A percentile compares a stretch with the other conserved stretches of the same genome.
These are phyloP conservation scores for Eupithecia pulchellata DNA, from an alignment of 2,888 invertebrate genomes.

Conservation along the genomic window DNA sequence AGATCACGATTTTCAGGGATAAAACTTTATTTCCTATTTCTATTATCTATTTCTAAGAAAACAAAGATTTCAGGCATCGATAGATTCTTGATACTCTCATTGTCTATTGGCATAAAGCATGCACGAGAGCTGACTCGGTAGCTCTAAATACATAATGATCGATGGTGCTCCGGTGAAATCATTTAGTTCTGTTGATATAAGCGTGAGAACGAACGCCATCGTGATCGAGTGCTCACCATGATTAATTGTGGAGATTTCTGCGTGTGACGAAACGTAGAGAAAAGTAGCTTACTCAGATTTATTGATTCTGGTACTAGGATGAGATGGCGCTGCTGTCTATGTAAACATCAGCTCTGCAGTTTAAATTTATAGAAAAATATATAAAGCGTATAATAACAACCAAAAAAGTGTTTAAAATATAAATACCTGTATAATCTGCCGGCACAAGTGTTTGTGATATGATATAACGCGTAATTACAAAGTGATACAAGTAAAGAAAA, in stretches of 20 bases:
- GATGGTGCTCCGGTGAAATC: constrained; percentile 7
- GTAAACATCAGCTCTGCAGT: no score
- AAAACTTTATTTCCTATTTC: no score
- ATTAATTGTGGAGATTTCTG: not conserved
- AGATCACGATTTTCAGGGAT: not conserved
- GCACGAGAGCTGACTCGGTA: not conserved
- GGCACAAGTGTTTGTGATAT: no score
- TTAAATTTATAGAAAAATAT: no score
- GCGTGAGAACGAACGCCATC: constrained; percentile 15
- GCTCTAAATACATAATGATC: constrained; percentile 6
- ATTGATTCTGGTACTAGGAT: no score
- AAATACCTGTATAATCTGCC: no score
- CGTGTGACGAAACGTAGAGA: not conserved
- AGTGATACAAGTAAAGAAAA: no score
- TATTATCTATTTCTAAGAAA: not conserved
- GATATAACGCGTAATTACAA: no score
- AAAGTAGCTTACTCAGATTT: no score
- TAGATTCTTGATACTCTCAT: not conserved
- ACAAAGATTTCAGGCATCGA: not conserved
- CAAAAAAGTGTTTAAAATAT: no score
- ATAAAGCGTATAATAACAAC: no score
- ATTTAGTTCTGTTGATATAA: constrained; percentile 13
- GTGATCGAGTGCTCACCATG: constrained; percentile 4
- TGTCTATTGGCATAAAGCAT: not conserved
- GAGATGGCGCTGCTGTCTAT: no score